Base-by-base conservation (phyloP, 1,140 invertebrate species). In the Branchinecta lynchi region DNA sequence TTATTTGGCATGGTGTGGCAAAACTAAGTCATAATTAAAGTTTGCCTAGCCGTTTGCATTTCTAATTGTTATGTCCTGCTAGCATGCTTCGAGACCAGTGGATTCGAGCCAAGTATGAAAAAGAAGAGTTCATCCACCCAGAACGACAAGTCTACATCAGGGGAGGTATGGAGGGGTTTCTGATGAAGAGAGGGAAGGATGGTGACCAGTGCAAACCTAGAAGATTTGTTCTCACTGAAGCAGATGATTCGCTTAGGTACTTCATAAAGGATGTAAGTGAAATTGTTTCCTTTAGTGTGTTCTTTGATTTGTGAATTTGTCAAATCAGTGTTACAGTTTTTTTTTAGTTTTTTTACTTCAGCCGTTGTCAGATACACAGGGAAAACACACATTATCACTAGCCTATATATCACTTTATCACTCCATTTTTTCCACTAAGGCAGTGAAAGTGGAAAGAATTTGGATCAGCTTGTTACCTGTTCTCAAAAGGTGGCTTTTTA, bases 141-240 rank as follows among this genome's bases (percentile, higher is more conserved):
- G 86, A 89, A 75, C 82, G 87, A 66, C 86, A 87, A 74, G 84
- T 82, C 70, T 94, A 93, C 76, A 84, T 87, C 9, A 86, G 83
- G 44, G 87, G 88, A 15, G 81, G 84, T 45, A 90, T 92, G 85
- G 88, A 90, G 78, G 90, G 89, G 2, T 88, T 87, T 77, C 79
- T 95, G 66, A 90, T 90, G 87, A 95, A 95, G 79, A 82, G 87
- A 71, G 91, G 90, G 0, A 90, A 90, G 80, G 89, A 93, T 77
- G 89, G 92, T 77, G 86, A 85, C 71, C 72, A 72, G 70, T 76
- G 69, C 43, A 85, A 90, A 75, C 84, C 85, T 8, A 81, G 92
- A 73, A 90, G 89, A 78, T 95, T 94, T 83, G 82, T 91, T 45
- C 79, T 95, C 32, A 85, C 81, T 60, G 87, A 90, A 80, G 81